phyloP scores from a whole-genome alignment of 2,888 invertebrate genomes.

The Diplazon laetatorius region DNA sequence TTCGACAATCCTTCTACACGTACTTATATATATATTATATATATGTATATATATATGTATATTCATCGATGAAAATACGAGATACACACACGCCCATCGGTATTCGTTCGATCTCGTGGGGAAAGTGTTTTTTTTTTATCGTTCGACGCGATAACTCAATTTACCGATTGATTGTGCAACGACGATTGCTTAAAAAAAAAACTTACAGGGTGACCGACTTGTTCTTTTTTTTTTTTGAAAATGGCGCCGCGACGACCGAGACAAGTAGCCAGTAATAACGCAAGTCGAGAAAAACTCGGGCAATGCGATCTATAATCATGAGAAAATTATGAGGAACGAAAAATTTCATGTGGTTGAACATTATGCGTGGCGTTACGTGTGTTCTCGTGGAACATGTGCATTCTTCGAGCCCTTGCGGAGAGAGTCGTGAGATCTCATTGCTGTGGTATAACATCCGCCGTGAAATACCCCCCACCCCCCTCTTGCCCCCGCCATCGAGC shows the following conservation, averaged over 20 bases:
- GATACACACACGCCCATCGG: slow-evolving; percentile 5
- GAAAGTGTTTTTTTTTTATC: slow-evolving; percentile 55
- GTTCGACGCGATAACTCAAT: slow-evolving; percentile 59
- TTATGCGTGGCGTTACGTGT: slow-evolving; percentile 60
- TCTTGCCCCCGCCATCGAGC: too few species aligned
- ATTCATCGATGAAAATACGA: slow-evolving; percentile 10
- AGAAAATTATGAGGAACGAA: slow-evolving; percentile 55
- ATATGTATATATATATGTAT: neutral
- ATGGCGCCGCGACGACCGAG: too few species aligned
- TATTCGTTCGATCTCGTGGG: slow-evolving; percentile 43
- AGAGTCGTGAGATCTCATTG: slow-evolving; percentile 35
- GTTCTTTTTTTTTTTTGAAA: too few species aligned
- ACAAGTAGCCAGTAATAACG: too few species aligned
- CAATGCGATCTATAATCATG: slow-evolving; percentile 60
- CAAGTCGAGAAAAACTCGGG: slow-evolving; percentile 38
- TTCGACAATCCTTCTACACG: slow-evolving; percentile 65
- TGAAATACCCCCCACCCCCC: too few species aligned
- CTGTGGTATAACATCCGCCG: slow-evolving; percentile 2
- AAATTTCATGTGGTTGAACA: slow-evolving; percentile 49
- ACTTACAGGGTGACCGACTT: neutral
- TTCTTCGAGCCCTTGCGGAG: slow-evolving; percentile 35
- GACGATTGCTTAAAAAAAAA: slow-evolving; percentile 42
- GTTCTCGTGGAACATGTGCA: slow-evolving; percentile 54
- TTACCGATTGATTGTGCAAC: slow-evolving; percentile 71
- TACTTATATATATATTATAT: neutral